Conservation (phyloP, 2,797 vertebrate genomes). For the Poliocrania exsul region DNA sequence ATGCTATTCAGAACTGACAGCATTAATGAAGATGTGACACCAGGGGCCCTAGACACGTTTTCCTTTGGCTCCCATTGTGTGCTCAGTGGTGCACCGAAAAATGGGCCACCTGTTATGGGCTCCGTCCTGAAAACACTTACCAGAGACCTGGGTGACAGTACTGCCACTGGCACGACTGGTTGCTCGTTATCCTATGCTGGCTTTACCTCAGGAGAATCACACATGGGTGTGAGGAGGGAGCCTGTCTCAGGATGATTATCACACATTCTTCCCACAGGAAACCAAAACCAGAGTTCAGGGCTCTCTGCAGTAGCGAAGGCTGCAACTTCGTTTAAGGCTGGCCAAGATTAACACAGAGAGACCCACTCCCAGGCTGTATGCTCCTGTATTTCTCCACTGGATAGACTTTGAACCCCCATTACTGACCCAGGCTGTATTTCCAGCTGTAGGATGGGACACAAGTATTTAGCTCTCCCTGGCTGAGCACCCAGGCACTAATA, state of each 20-base stretch:
- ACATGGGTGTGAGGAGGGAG: neutral
- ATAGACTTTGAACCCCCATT: neutral
- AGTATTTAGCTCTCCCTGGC: neutral
- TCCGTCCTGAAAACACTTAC: conserved; percentile 33
- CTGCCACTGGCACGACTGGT: neutral
- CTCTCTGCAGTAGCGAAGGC: conserved; percentile 31
- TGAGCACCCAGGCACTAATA: neutral
- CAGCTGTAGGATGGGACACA: neutral
- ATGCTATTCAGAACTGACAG: conserved; percentile 57
- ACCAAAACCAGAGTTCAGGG: conserved; percentile 55
- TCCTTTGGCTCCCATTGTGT: neutral
- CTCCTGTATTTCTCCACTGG: neutral
- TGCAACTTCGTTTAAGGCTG: neutral
- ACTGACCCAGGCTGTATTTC: neutral
- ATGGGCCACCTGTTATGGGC: neutral
- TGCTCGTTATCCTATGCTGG: neutral
- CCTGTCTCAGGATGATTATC: neutral
- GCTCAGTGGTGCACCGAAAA: rapidly evolving
- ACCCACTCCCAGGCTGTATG: neutral
- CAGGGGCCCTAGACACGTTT: neutral
- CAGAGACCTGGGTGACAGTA: neutral
- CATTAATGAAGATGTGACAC: conserved; percentile 49
- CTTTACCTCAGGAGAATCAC: neutral
- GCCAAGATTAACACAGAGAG: neutral
- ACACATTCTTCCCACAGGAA: neutral